Evolutionary conservation across 2,797 vertebrate genomes (phyloP), one percentile per base, ranked within the genome.

Genomic region (Serranus cabrilla): DNA sequence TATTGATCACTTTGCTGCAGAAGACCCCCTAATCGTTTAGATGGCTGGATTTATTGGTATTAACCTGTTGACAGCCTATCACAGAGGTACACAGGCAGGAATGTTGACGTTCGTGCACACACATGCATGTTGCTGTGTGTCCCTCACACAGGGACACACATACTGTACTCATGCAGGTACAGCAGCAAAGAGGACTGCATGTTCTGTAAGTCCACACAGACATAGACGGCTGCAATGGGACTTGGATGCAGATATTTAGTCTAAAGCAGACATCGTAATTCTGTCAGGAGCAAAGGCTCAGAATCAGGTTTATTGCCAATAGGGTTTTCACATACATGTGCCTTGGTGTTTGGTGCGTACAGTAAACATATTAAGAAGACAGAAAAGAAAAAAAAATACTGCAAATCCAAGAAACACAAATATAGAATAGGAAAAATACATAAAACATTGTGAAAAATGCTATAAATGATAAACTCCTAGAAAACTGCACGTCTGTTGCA

Each of bases 1-100:
- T 91, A 91, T 92, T 71, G 91, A 90, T 92, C 78, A 76, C 67
- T 51, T 31, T 83, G 70, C 80, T 78, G 80, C 83, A 86, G 64
- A 83, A 84, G 82, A 77, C 81, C 75, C 49, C 49, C 54, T 69
- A 87, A 88, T 91, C 83, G 80, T 87, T 84, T 81, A 84, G 82
- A 91, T 78, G 68, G 78, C 74, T 82, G 74, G 70, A 88, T 91
- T 86, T 85, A 85, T 84, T 57, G 58, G 79, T 80, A 89, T 91
- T 91, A 89, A 91, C 84, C 87, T 82, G 74, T 76, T 90, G 81
- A 78, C 77, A 81, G 73, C 45, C 73, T 45, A 45, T 89, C 64
- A 65, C 55, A 20, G 39, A 59, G 55, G 59, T 31, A 62, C 42
- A 45, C 59, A 14, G 71, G 40, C 71, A 78, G 42, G 20, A 65